These are phyloP conservation scores for Macrostomum lignano DNA, from an alignment of 1,140 invertebrate genomes.

Conservation along the genomic window DNA sequence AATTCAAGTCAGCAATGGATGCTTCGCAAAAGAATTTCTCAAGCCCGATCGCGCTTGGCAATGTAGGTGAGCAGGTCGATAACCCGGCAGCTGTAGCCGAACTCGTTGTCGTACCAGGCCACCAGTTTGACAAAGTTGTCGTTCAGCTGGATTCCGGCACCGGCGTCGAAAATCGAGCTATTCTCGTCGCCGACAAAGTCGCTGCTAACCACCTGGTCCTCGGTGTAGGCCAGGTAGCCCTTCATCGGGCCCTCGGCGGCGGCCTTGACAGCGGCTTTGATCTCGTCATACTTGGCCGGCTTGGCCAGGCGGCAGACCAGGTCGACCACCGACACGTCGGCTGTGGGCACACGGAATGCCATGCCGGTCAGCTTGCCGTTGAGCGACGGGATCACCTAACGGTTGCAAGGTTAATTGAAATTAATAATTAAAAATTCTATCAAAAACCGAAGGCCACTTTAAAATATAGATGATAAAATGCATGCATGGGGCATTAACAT, in stretches of 20 bases:
- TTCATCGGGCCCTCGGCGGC: conserved; percentile 45
- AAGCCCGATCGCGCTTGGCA: neutral
- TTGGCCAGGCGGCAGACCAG: conserved; percentile 39
- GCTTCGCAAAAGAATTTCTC: neutral
- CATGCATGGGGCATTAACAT: too few species aligned
- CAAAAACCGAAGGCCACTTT: too few species aligned
- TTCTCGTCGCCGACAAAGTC: conserved; percentile 60
- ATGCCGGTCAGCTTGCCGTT: conserved; percentile 62
- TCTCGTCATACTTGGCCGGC: conserved; percentile 48
- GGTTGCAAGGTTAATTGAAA: too few species aligned
- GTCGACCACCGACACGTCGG: conserved; percentile 92
- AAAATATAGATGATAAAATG: too few species aligned
- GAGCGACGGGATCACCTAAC: conserved; percentile 73
- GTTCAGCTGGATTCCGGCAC: conserved; percentile 47
- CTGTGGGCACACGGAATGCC: conserved; percentile 83
- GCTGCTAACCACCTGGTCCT: conserved; percentile 62
- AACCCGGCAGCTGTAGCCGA: conserved; percentile 63
- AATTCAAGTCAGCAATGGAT: too few species aligned
- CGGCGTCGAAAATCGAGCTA: conserved; percentile 72
- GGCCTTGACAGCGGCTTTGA: conserved; percentile 60
- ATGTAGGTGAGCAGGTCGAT: conserved; percentile 71
- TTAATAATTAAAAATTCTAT: too few species aligned
- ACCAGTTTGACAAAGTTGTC: conserved; percentile 27
- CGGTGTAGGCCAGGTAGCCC: conserved; percentile 71
- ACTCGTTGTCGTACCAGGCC: conserved; percentile 61